Evolutionary conservation across 2,888 invertebrate genomes (phyloP).

Genomic region (Euproctis similis): DNA sequence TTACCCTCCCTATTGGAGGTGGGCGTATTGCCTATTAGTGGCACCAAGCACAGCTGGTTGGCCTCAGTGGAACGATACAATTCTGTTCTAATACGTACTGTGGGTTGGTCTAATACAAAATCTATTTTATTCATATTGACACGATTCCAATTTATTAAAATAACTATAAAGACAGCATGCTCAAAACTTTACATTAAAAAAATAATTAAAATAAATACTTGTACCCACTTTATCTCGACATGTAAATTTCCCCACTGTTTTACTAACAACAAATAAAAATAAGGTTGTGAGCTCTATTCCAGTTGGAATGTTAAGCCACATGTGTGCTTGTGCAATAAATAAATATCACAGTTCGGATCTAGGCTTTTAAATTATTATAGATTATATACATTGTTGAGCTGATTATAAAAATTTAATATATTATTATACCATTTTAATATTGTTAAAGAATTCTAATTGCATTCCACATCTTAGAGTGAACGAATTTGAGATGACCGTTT

Average conservation of each 20-base stretch:
- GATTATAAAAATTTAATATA: conserved; percentile 78
- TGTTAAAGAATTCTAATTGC: conserved; percentile 77
- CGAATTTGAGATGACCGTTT: conserved; percentile 75
- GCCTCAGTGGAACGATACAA: conserved; percentile 52
- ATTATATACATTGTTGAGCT: conserved; percentile 80
- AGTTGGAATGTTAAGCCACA: conserved; percentile 73
- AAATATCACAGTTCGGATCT: conserved; percentile 77
- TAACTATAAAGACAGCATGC: conserved; percentile 43
- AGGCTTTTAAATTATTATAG: conserved; percentile 78
- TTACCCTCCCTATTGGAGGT: conserved; percentile 76
- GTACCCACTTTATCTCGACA: conserved; percentile 50
- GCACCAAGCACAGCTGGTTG: conserved; percentile 70
- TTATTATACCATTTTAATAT: conserved; percentile 78
- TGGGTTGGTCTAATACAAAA: not conserved
- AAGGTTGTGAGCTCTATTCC: conserved; percentile 77
- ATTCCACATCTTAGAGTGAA: conserved; percentile 76
- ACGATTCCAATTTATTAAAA: conserved; percentile 47
- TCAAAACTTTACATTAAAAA: conserved; percentile 40
- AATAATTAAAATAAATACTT: too few species aligned
- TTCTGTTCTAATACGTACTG: conserved; percentile 25
- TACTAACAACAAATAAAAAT: conserved; percentile 55
- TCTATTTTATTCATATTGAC: conserved; percentile 26
- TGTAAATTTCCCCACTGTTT: conserved; percentile 56
- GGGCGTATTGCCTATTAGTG: conserved; percentile 74
- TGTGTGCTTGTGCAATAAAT: conserved; percentile 78